Evolutionary conservation across 1,140 invertebrate species (phyloP), one percentile per base, ranked within the genome.

Genomic region (Tetramorium parvispinum): DNA sequence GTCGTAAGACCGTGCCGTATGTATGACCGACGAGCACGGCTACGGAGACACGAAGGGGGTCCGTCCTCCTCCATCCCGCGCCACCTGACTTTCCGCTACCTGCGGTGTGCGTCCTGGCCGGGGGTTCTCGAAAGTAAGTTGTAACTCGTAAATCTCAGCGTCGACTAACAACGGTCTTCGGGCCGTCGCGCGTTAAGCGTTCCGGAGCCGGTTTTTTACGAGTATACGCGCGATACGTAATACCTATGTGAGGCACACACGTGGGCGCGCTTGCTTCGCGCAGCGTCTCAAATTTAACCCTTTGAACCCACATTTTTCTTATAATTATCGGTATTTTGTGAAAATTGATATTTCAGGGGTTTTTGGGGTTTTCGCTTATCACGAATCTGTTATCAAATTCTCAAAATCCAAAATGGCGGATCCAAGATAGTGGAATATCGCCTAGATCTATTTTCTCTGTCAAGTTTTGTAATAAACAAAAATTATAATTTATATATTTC

Each of bases 131-230:
- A 79, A 87, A 87, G 87, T 85, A 82, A 89, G 87, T 89, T 88
- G 83, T 88, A 86, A 73, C 75, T 79, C 87, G 87, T 89, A 89
- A 88, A 89, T 89, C 71, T 32, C 77, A 49, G 37, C 13, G 87
- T 61, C 87, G 71, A 71, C 71, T 86, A 85, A 89, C 73, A 85
- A 89, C 87, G 79, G 88, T 89, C 78, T 86, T 83, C 46, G 43
- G 55, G 2, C 73, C 40, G 40, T 59, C 53, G 81, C 75, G 18
- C 43, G 53, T 73, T 75, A 53, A 55, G 55, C 32, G 81, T 57
- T 61, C 40, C 68, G 8, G 21, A 46, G 78, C 32, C 65, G 68
- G 79, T 46, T 75, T 53, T 79, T 83, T 59, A 73, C 40, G 66
- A 73, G 79, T 49, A 65, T 78, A 49, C 43, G 11, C 57, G 24